These are phyloP conservation scores for Gonioctena quinquepunctata DNA, from an alignment of 1,140 invertebrate species.

Conservation along the genomic window DNA sequence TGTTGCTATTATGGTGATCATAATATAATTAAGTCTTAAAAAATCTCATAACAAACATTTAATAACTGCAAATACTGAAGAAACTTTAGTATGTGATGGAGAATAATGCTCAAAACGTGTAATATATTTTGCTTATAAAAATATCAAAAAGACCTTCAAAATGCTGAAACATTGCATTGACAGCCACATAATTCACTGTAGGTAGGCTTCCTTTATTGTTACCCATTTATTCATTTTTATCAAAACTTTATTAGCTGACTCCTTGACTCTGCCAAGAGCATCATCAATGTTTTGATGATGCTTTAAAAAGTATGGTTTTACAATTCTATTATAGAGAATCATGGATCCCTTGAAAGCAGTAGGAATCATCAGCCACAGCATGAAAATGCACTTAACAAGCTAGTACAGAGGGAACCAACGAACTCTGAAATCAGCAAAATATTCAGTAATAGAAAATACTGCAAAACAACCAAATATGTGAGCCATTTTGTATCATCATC, in stretches of 20 bases:
- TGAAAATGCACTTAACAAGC: constrained; percentile 94
- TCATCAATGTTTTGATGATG: constrained; percentile 66
- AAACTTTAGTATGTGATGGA: too few species aligned
- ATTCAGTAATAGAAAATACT: constrained; percentile 89
- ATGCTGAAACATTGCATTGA: neutral
- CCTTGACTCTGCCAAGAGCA: constrained; percentile 52
- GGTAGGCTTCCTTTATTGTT: neutral
- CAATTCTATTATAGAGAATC: constrained; percentile 80
- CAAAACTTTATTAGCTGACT: constrained; percentile 40
- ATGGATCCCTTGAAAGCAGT: constrained; percentile 89
- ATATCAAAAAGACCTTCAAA: neutral
- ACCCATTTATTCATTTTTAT: constrained; percentile 28
- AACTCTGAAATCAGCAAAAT: constrained; percentile 88
- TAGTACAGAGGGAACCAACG: constrained; percentile 97
- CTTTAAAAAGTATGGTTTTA: constrained; percentile 88
- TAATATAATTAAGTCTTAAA: neutral
- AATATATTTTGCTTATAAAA: neutral
- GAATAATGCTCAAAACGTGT: neutral
- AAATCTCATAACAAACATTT: neutral
- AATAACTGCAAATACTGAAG: too few species aligned
- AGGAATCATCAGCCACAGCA: constrained; percentile 94
- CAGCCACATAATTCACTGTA: neutral
- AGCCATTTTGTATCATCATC: constrained; percentile 97
- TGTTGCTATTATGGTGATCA: neutral
- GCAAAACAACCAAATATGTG: constrained; percentile 98